Percentiles rank a stretch among this genome's conserved stretches.
phyloP scores from a whole-genome alignment of 2,888 invertebrate species.

The Cetonia aurata region DNA sequence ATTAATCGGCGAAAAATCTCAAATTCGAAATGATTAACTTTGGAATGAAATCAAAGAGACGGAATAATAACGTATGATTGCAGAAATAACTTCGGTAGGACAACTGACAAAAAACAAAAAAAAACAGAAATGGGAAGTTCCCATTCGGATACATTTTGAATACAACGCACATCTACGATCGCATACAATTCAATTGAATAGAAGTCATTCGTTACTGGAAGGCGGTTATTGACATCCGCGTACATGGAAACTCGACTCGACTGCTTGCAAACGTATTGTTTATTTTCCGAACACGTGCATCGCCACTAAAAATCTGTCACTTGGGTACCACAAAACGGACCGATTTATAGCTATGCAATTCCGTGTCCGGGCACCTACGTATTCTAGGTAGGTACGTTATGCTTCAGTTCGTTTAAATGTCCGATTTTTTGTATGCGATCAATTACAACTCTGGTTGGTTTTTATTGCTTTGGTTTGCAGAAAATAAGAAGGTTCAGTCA shows the following conservation, averaged over 20 bases:
- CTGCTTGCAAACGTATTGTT: conserved; percentile 46
- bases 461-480: no score
- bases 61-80: neutral
- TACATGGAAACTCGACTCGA: conserved; percentile 11
- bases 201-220: conserved; percentile 36
- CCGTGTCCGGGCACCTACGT: neutral
- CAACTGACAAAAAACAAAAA: conserved; percentile 5
- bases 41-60: neutral
- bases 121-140: conserved; percentile 18
- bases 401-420: no score
- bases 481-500: no score
- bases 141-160: conserved; percentile 21
- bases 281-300: conserved; percentile 50
- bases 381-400: no score
- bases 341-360: conserved; percentile 22
- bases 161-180: conserved; percentile 26
- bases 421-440: no score
- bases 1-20: no score
- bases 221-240: conserved; percentile 38
- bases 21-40: no score
- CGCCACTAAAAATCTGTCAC: conserved; percentile 49
- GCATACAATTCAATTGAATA: conserved; percentile 35
- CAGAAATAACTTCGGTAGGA: conserved; percentile 22
- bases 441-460: no score
- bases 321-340: conserved; percentile 47